A percentile compares a stretch with the other conserved stretches of the same genome.
Evolutionary conservation across 1,140 invertebrate species (phyloP).

Genomic region (Pollicipes pollicipes): DNA sequence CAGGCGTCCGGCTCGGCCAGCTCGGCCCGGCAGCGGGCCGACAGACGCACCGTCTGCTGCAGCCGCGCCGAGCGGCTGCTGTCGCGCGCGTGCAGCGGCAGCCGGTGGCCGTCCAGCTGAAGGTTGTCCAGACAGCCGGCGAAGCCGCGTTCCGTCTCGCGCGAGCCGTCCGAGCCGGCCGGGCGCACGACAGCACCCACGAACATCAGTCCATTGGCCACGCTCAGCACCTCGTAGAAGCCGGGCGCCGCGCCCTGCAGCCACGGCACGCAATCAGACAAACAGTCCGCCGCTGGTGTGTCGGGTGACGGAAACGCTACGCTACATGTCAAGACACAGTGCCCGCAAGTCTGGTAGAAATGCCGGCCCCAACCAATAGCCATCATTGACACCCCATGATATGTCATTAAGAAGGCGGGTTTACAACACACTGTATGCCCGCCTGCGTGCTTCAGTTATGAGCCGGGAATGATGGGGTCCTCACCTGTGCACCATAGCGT

Average conservation of each 20-base stretch:
- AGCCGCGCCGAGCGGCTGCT: conserved; percentile 30
- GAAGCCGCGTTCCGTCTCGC: conserved; percentile 40
- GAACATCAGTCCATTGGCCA: conserved; percentile 61
- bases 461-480: background rate
- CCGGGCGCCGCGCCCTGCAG: conserved; percentile 50
- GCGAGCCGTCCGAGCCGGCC: conserved; percentile 7
- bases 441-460: no score
- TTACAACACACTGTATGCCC: no score
- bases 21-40: conserved; percentile 48
- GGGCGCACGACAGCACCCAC: conserved; percentile 58
- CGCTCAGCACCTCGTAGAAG: conserved; percentile 61
- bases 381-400: background rate
- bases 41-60: conserved; percentile 49
- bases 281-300: background rate
- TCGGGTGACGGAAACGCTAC: background rate
- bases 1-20: conserved; percentile 52
- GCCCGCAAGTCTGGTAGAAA: background rate
- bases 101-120: conserved; percentile 47
- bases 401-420: background rate
- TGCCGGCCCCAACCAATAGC: background rate
- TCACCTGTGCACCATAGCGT: conserved; percentile 43
- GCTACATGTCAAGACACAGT: background rate
- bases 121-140: conserved; percentile 82
- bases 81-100: conserved; percentile 57
- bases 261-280: background rate